These are phyloP conservation scores for Scomber colias DNA, from an alignment of 2,113 vertebrate genomes.

Conservation along the genomic window DNA sequence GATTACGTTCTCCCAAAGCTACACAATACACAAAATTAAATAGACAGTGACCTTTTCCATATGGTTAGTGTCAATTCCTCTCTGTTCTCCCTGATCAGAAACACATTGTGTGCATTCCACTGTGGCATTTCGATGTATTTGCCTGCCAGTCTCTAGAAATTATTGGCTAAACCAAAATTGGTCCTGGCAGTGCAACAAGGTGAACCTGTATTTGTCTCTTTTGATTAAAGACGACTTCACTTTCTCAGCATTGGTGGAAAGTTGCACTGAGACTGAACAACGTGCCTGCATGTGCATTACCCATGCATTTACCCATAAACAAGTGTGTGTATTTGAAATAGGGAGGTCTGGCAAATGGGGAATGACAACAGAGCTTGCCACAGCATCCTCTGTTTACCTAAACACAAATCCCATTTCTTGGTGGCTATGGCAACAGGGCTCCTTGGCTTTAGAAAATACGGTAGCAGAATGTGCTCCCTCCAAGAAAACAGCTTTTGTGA, in stretches of 20 bases:
- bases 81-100: slow-evolving; percentile 30
- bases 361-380: slow-evolving; percentile 21
- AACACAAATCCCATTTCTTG: slow-evolving; percentile 26
- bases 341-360: slow-evolving; percentile 11
- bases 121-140: slow-evolving; percentile 21
- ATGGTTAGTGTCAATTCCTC: slow-evolving; percentile 26
- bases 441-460: slow-evolving; percentile 39
- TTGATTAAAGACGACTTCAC: not conserved
- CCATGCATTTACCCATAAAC: not conserved
- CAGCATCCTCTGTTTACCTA: slow-evolving; percentile 51
- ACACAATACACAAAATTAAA: slow-evolving; percentile 31
- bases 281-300: not conserved
- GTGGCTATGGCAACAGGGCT: slow-evolving; percentile 60
- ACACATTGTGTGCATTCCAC: slow-evolving; percentile 34
- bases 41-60: slow-evolving; percentile 44
- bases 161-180: not conserved
- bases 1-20: slow-evolving; percentile 34
- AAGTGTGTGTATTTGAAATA: not conserved
- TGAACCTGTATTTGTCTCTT: slow-evolving; percentile 11
- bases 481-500: slow-evolving; percentile 60
- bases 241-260: not conserved
- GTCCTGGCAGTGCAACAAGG: not conserved
- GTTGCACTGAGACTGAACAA: not conserved
- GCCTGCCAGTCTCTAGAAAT: not conserved
- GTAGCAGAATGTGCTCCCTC: slow-evolving; percentile 17